Percentiles rank a stretch among this genome's conserved stretches.
phyloP scores from a whole-genome alignment of 2,113 vertebrate genomes.

The Loxodonta africana region DNA sequence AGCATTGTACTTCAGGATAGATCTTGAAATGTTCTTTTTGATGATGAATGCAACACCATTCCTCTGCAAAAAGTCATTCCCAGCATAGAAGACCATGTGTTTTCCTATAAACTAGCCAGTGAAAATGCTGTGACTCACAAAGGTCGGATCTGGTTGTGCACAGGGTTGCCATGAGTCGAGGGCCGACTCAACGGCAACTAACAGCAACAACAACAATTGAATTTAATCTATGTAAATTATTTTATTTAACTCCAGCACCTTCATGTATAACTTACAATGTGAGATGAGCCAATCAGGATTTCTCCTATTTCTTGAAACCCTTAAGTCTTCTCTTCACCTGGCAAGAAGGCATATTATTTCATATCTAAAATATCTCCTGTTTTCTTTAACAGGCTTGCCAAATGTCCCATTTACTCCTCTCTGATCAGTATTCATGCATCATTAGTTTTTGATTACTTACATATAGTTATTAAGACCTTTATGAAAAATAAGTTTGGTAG shows the following conservation, averaged over 20 bases:
- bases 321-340: neutral
- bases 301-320: neutral
- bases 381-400: neutral
- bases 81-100: no score
- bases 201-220: no score
- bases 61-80: no score
- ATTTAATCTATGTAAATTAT: neutral
- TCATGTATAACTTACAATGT: neutral
- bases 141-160: no score
- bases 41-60: no score
- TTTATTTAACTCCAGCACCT: neutral
- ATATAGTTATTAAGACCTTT: neutral
- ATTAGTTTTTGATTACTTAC: slow-evolving; percentile 33
- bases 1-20: no score
- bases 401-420: neutral
- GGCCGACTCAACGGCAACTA: no score
- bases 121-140: no score
- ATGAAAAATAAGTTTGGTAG: neutral
- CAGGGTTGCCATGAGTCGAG: no score
- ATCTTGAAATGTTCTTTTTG: no score
- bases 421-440: neutral
- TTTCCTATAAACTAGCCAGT: no score
- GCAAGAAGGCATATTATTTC: neutral
- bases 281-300: neutral
- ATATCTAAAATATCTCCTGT: neutral